Evolutionary conservation across 2,113 vertebrate species (phyloP), one percentile per base, ranked within the genome.

Genomic region (Phrynosoma blainvillii): DNA sequence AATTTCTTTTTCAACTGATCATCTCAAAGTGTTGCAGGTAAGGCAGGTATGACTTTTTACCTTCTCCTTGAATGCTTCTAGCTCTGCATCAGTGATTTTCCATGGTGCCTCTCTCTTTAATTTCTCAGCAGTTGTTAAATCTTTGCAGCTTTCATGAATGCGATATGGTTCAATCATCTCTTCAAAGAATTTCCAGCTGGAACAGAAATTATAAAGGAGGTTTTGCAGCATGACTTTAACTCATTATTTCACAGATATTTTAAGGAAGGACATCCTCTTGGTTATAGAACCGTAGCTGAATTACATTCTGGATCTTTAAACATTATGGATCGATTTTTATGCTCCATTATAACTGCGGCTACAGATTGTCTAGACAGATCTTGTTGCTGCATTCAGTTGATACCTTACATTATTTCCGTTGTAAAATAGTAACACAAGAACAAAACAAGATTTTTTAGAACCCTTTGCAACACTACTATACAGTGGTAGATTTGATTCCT

Each of bases 161-260:
- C 98, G 96, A 96, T 98, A 98, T 4, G 98, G 98, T 96, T 98
- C 98, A 93, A 99, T 99, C 98, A 99, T 98, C 94, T 99, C 98
- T 92, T 99, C 97, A 94, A 99, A 98, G 92, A 96, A 95, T 95
- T 98, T 99, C 97, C 97, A 98, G 94, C 99, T 99, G 94, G 87
- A 97, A 95, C 88, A 90, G 90, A 83, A 96, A 96, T 97, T 91
- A 95, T 87, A 95, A 94, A 95, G 92, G 92, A 96, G 86, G 77
- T 66, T 87, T 96, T 95, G 93, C 92, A 93, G 93, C 89, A 94
- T 95, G 95, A 86, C 94, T 88, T 80, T 83, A 93, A 94, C 90
- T 96, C 92, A 78, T 95, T 94, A 94, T 87, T 96, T 94, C 93
- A 93, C 84, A 95, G 92, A 91, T 90, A 85, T 83, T 93, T 66